Conservation (phyloP, 37 sponge, comb jelly and placozoan genomes). For the Tethya wilhelma region DNA sequence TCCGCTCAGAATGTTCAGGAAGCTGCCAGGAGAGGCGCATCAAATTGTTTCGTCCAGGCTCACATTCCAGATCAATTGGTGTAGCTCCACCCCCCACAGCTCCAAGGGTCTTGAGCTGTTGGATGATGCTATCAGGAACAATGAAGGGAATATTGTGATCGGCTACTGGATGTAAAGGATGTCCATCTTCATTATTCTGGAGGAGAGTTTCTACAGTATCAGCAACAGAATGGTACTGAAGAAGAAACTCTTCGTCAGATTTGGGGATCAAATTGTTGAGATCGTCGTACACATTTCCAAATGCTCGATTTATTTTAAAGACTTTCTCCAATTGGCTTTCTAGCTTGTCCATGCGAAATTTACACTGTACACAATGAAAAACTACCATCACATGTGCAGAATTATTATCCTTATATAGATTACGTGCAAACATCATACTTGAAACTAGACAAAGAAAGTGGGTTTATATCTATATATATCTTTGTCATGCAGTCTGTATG, state of each 20-base stretch:
- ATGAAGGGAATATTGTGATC: constrained; percentile 53
- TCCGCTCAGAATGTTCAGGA: background rate
- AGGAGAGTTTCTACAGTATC: constrained; percentile 33
- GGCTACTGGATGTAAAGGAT: constrained; percentile 22
- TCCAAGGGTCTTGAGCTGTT: constrained; percentile 39
- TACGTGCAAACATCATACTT: too few species aligned
- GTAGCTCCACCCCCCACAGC: constrained; percentile 72
- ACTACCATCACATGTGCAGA: too few species aligned
- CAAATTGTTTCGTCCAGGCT: constrained; percentile 24
- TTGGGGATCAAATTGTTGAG: constrained; percentile 34
- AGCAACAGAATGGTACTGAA: background rate
- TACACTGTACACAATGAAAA: constrained; percentile 47
- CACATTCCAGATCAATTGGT: constrained; percentile 41
- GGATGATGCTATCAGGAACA: constrained; percentile 15
- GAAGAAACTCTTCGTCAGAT: constrained; percentile 52
- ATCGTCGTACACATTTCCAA: constrained; percentile 31
- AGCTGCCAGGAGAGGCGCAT: constrained; percentile 58
- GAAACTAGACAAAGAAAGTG: too few species aligned
- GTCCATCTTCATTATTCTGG: constrained; percentile 43
- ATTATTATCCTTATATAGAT: too few species aligned
- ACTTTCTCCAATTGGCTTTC: constrained; percentile 45
- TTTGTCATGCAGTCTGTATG: too few species aligned
- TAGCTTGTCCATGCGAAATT: constrained; percentile 28
- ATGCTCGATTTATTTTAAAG: background rate
- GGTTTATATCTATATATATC: too few species aligned